A percentile compares a stretch with the other conserved stretches of the same genome.
These are phyloP conservation scores for Anthoscopus minutus DNA, from an alignment of 2,113 vertebrate genomes.

Conservation along the genomic window DNA sequence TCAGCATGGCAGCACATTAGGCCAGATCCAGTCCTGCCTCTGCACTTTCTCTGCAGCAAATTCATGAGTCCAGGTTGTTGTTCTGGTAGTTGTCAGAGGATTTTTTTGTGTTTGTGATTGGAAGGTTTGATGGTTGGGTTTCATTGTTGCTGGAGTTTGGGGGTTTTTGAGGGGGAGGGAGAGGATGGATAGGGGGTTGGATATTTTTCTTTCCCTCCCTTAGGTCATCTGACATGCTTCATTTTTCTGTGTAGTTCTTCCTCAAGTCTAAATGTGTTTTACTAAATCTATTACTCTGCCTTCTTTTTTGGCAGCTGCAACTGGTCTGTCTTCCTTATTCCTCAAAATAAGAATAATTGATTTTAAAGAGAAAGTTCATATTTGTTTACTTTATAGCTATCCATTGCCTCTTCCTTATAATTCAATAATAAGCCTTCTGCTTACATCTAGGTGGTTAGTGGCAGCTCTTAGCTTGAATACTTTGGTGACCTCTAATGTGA, in stretches of 20 bases:
- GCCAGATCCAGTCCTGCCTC: background rate
- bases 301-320: background rate
- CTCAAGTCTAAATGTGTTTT: background rate
- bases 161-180: fast-evolving
- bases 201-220: background rate
- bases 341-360: background rate
- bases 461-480: background rate
- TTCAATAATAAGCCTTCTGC: background rate
- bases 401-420: background rate
- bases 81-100: background rate
- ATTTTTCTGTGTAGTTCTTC: background rate
- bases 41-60: background rate
- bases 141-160: background rate
- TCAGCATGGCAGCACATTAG: fast-evolving
- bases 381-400: background rate
- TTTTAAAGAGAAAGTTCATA: background rate
- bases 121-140: background rate
- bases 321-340: background rate
- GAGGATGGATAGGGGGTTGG: background rate
- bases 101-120: background rate
- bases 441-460: background rate
- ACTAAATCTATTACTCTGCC: background rate
- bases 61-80: background rate
- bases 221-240: background rate
- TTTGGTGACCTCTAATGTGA: background rate